Conservation (phyloP, 2,797 vertebrate species). For the Ctenochaetus hawaiiensis region DNA sequence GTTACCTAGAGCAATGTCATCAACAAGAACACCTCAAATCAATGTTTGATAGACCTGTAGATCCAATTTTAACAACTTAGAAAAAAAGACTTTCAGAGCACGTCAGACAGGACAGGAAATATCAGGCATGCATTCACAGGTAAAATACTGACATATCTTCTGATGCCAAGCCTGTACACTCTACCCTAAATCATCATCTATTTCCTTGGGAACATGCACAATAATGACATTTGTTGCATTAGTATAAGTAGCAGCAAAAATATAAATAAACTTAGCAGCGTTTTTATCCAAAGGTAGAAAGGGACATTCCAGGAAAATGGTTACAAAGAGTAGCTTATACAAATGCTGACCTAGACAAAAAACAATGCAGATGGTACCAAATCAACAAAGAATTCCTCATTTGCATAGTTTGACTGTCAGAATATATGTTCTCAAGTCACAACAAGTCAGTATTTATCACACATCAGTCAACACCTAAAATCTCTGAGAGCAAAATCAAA, state of each 20-base stretch:
- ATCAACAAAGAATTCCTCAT: not conserved
- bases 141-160: not conserved
- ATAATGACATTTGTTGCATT: not conserved
- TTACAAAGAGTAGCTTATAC: too few relatives aligned
- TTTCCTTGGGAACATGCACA: not conserved
- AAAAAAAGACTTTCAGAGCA: not conserved
- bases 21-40: not conserved
- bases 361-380: not conserved
- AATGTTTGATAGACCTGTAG: conserved; percentile 4
- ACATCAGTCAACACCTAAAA: conserved; percentile 1
- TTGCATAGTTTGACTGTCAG: not conserved
- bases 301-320: too few relatives aligned
- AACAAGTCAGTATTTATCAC: not conserved
- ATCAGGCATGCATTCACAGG: not conserved
- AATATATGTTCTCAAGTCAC: not conserved
- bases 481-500: not conserved
- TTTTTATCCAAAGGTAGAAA: too few relatives aligned
- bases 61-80: conserved; percentile 1
- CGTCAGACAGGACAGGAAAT: not conserved
- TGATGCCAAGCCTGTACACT: not conserved
- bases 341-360: too few relatives aligned
- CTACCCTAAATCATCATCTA: not conserved
- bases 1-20: conserved; percentile 15
- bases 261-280: not conserved
- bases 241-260: not conserved